Percentiles rank a stretch among this genome's conserved stretches.
Conservation (phyloP, 2,888 invertebrate genomes). For the Danaus chrysippus region DNA sequence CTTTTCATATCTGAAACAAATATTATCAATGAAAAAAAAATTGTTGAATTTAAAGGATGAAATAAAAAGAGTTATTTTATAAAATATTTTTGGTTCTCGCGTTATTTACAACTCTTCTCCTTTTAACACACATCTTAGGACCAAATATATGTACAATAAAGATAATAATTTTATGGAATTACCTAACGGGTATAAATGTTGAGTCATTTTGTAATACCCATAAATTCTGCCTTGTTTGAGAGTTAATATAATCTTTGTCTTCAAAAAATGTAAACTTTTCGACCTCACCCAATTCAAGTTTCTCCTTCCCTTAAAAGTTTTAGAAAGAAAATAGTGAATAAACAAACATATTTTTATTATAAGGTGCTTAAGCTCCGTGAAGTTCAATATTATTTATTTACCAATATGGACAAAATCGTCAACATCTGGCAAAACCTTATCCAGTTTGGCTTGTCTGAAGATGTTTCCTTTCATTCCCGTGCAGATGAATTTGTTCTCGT, state of each 20-base stretch:
- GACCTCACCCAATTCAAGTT: constrained; percentile 39
- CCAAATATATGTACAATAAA: neutral
- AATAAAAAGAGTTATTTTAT: neutral
- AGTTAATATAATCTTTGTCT: constrained; percentile 17
- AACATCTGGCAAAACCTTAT: constrained; percentile 35
- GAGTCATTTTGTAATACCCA: constrained; percentile 45
- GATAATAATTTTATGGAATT: constrained; percentile 12
- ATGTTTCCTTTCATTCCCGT: constrained; percentile 23
- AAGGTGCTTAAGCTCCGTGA: too few relatives aligned
- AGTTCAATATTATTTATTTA: constrained; percentile 29
- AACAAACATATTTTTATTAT: too few relatives aligned
- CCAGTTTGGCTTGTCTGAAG: neutral
- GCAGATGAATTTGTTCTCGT: constrained; percentile 33
- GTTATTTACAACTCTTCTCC: too few relatives aligned
- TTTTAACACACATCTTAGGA: too few relatives aligned
- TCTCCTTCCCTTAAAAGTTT: constrained; percentile 41
- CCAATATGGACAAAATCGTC: constrained; percentile 37
- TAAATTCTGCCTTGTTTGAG: constrained; percentile 35
- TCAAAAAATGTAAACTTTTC: constrained; percentile 39
- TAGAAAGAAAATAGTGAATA: neutral
- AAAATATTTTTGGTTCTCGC: neutral
- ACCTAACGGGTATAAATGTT: constrained; percentile 56
- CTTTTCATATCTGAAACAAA: constrained; percentile 47
- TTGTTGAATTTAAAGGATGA: neutral
- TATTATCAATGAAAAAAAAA: neutral